phyloP scores from a whole-genome alignment of 1,140 invertebrate genomes.

The Panulirus ornatus region DNA sequence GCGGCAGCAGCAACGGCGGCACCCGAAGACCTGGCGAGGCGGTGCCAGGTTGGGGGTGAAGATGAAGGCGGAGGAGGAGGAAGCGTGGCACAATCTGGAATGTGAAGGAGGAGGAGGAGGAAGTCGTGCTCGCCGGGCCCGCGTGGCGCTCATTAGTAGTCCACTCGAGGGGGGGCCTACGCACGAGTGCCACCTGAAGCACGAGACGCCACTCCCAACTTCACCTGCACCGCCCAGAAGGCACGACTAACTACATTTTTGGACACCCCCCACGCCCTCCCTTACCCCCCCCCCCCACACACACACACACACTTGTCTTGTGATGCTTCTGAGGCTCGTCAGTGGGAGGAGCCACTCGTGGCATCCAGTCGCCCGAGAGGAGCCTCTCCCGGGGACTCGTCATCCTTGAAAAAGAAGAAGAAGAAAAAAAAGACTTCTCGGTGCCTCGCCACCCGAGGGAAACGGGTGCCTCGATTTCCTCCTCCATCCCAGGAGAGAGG shows the following conservation, averaged over 20 bases:
- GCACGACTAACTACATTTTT: not conserved
- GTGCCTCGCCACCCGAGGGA: too few relatives aligned
- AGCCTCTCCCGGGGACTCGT: not conserved
- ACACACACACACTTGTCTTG: too few relatives aligned
- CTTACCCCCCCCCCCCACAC: too few relatives aligned
- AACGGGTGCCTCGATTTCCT: too few relatives aligned
- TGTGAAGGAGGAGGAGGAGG: constrained; percentile 16
- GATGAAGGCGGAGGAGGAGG: not conserved
- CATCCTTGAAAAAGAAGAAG: too few relatives aligned
- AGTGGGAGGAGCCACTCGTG: not conserved
- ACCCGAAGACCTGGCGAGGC: too few relatives aligned
- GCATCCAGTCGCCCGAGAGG: too few relatives aligned
- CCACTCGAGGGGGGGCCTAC: constrained; percentile 38
- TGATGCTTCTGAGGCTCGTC: not conserved
- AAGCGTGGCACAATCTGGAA: not conserved
- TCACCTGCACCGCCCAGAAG: constrained; percentile 15
- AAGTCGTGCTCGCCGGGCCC: constrained; percentile 24
- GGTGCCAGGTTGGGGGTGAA: too few relatives aligned
- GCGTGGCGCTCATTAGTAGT: constrained; percentile 43
- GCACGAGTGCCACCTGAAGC: constrained; percentile 53
- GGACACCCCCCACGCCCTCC: not conserved
- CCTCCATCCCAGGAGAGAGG: too few relatives aligned
- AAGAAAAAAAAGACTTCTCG: too few relatives aligned
- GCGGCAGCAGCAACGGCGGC: too few relatives aligned
- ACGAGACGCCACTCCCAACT: constrained; percentile 49